Evolutionary conservation across 2,888 invertebrate species (phyloP).

Genomic region (Agonopterix heracliana): DNA sequence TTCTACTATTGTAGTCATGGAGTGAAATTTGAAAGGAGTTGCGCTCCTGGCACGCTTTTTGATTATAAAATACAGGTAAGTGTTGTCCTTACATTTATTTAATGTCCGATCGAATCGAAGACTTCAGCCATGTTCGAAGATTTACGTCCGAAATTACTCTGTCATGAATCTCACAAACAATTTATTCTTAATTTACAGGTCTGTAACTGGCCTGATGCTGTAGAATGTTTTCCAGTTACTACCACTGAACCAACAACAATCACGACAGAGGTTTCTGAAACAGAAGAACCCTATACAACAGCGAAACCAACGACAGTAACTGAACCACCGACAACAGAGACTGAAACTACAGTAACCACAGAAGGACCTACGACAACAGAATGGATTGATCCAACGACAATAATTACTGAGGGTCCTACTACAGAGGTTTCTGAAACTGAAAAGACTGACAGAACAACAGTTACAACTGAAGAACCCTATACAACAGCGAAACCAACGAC

Average conservation of each 20-base stretch:
- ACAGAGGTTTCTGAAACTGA: background rate
- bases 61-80: constrained; percentile 31
- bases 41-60: constrained; percentile 30
- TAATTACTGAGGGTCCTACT: background rate
- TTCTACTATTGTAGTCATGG: constrained; percentile 43
- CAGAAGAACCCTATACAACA: background rate
- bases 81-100: too few relatives aligned
- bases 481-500: background rate
- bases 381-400: background rate
- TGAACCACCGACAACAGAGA: background rate
- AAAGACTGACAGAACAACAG: too few relatives aligned
- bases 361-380: background rate
- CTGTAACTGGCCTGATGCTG: constrained; percentile 11
- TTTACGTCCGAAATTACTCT: too few relatives aligned
- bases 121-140: too few relatives aligned
- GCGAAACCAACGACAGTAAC: background rate
- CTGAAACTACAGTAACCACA: constrained; percentile 2
- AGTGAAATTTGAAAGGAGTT: constrained; percentile 23
- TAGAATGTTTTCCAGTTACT: constrained; percentile 11
- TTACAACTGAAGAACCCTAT: background rate
- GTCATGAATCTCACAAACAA: too few relatives aligned
- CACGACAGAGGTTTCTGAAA: background rate
- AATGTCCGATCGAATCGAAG: too few relatives aligned
- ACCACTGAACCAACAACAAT: constrained; percentile 1
- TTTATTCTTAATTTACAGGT: constrained; percentile 16